A percentile compares a stretch with the other conserved stretches of the same genome.
Evolutionary conservation across 2,113 vertebrate genomes (phyloP).

Genomic region (Merops nubicus): DNA sequence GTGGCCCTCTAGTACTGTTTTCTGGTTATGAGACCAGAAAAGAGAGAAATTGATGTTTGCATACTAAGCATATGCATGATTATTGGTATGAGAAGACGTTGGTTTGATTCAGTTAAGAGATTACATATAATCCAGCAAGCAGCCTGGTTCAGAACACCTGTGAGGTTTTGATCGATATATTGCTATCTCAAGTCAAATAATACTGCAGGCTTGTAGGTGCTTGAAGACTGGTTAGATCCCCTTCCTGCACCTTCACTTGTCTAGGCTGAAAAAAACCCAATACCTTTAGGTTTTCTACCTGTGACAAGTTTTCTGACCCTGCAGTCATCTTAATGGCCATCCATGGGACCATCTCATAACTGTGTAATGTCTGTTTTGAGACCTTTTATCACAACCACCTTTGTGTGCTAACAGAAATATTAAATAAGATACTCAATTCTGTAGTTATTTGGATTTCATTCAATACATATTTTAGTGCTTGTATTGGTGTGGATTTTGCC

Average conservation of each 20-base stretch:
- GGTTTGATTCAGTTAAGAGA: background rate
- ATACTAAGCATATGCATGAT: background rate
- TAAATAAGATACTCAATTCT: background rate
- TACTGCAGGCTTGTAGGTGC: background rate
- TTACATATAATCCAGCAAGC: background rate
- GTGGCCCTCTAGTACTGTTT: background rate
- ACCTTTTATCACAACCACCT: background rate
- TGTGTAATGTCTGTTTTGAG: background rate
- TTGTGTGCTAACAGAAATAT: background rate
- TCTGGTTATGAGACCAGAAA: background rate
- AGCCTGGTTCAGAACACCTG: background rate
- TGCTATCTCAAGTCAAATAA: background rate
- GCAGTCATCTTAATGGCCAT: background rate
- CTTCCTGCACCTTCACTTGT: background rate
- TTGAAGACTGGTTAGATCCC: background rate
- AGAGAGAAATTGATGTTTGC: background rate
- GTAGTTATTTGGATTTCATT: background rate
- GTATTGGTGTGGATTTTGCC: background rate
- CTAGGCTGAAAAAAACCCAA: background rate
- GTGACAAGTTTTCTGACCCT: background rate
- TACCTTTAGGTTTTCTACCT: background rate
- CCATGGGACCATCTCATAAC: fast-evolving
- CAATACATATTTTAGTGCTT: background rate
- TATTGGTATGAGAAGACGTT: background rate
- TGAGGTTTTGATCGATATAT: background rate